Evolutionary conservation across 2,797 vertebrate species (phyloP).

Genomic region (Sparus aurata): DNA sequence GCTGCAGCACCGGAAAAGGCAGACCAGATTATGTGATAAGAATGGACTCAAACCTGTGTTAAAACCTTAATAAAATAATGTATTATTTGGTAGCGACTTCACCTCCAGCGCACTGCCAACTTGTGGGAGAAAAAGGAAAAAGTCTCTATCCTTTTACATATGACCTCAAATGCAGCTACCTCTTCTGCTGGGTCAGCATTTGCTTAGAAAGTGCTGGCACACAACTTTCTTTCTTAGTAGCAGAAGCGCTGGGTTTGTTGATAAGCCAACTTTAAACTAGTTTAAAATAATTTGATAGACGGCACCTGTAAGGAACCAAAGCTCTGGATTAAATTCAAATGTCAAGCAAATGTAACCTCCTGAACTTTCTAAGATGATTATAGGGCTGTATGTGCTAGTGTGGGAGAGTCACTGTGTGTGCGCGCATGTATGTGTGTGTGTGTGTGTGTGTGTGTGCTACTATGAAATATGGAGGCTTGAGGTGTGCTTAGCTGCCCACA

Average conservation of each 20-base stretch:
- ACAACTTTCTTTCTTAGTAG: constrained; percentile 68
- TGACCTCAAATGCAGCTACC: constrained; percentile 71
- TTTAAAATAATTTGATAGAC: constrained; percentile 72
- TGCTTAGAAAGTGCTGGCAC: constrained; percentile 73
- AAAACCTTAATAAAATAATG: constrained; percentile 56
- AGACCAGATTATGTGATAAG: constrained; percentile 45
- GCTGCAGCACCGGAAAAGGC: constrained; percentile 22
- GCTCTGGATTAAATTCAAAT: constrained; percentile 66
- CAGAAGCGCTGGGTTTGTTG: constrained; percentile 64
- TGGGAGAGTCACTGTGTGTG: neutral
- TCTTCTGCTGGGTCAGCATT: constrained; percentile 74
- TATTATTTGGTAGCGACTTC: constrained; percentile 46
- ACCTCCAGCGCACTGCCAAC: constrained; percentile 33
- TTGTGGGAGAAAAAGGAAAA: constrained; percentile 59
- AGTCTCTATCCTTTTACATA: constrained; percentile 62
- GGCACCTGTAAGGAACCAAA: constrained; percentile 64
- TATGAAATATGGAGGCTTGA: constrained; percentile 18
- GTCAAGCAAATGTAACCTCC: constrained; percentile 66
- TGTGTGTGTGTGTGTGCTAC: neutral
- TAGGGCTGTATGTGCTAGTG: neutral
- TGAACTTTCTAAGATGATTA: constrained; percentile 60
- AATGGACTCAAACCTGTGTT: constrained; percentile 45
- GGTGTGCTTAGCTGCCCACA: constrained; percentile 18
- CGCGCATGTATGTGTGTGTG: constrained; percentile 6
- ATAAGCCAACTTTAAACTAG: constrained; percentile 80